Evolutionary conservation across 2,797 vertebrate genomes (phyloP).

Genomic region (Leptatherina wallacei): DNA sequence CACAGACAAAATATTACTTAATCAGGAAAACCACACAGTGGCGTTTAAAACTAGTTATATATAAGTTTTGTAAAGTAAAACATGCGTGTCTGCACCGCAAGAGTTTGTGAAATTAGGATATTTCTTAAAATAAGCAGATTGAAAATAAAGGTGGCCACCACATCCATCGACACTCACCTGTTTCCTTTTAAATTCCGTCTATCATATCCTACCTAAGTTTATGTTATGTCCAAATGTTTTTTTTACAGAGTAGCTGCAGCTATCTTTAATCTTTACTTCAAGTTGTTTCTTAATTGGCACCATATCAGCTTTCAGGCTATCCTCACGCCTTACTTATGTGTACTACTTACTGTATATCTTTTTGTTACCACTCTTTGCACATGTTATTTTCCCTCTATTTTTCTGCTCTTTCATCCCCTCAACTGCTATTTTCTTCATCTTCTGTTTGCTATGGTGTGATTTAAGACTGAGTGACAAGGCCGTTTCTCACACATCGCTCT

Average conservation of each 20-base stretch:
- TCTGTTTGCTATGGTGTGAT: constrained; percentile 60
- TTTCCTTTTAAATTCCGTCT: background rate
- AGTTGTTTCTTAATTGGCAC: constrained; percentile 1
- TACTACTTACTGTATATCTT: background rate
- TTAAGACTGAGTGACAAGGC: constrained; percentile 75
- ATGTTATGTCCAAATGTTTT: background rate
- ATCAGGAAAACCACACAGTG: background rate
- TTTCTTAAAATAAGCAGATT: background rate
- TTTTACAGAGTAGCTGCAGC: background rate
- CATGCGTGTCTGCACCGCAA: background rate
- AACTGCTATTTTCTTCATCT: constrained; percentile 37
- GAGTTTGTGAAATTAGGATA: background rate
- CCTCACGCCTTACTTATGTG: background rate
- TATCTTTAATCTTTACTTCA: constrained; percentile 24
- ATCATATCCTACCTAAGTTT: background rate
- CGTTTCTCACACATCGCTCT: constrained; percentile 77
- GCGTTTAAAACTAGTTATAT: background rate
- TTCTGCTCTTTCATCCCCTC: background rate
- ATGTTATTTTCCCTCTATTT: constrained; percentile 9
- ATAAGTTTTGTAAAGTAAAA: background rate
- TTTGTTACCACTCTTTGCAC: constrained; percentile 4
- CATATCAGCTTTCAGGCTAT: constrained; percentile 8
- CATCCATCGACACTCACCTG: background rate
- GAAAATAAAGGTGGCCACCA: background rate
- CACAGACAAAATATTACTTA: too few species aligned